Evolutionary conservation across 2,888 invertebrate genomes (phyloP).

Genomic region (Meliscaeva auricollis): DNA sequence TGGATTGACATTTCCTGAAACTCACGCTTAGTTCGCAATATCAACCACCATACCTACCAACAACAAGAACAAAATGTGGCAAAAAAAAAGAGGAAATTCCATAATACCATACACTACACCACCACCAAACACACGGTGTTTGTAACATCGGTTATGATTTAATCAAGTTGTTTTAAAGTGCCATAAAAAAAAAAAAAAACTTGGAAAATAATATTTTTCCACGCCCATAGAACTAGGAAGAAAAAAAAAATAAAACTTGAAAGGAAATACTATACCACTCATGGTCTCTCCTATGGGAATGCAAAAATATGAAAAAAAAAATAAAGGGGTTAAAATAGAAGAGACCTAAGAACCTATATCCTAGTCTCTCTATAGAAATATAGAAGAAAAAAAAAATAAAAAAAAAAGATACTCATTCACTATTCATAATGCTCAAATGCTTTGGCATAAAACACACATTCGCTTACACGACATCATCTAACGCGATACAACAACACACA

Average conservation of each 20-base stretch:
- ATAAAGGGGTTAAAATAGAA: slow-evolving; percentile 43
- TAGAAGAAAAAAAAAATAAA: background rate
- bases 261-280: slow-evolving; percentile 27
- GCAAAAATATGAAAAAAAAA: slow-evolving; percentile 3
- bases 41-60: background rate
- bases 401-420: slow-evolving; percentile 62
- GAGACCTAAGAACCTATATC: slow-evolving; percentile 17
- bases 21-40: background rate
- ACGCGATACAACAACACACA: slow-evolving; percentile 37
- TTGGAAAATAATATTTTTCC: slow-evolving; percentile 53
- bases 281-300: slow-evolving; percentile 22
- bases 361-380: background rate
- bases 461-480: slow-evolving; percentile 41
- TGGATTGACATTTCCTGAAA: slow-evolving; percentile 55
- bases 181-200: slow-evolving; percentile 22
- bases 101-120: slow-evolving; percentile 13
- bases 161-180: slow-evolving; percentile 55
- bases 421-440: slow-evolving; percentile 71
- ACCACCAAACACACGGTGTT: slow-evolving; percentile 19
- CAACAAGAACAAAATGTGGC: background rate
- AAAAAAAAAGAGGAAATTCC: slow-evolving; percentile 19
- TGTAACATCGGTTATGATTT: slow-evolving; percentile 52
- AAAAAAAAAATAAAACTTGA: background rate
- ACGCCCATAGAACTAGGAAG: slow-evolving; percentile 52
- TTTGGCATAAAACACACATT: slow-evolving; percentile 65